These are phyloP conservation scores for Odontamblyopus rebecca DNA, from an alignment of 2,797 vertebrate genomes.

Conservation along the genomic window DNA sequence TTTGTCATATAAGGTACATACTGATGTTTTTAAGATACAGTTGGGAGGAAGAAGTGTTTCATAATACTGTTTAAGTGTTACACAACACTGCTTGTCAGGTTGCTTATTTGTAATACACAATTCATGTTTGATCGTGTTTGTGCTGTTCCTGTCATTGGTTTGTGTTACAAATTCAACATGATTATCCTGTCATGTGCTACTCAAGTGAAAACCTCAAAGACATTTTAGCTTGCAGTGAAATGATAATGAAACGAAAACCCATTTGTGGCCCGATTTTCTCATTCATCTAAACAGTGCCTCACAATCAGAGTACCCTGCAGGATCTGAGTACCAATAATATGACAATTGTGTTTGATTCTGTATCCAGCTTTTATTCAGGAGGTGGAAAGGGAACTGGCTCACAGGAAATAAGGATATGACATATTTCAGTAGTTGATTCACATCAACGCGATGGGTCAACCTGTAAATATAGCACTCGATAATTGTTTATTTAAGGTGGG, in stretches of 20 bases:
- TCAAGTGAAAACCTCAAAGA: slow-evolving; percentile 10
- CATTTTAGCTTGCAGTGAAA: slow-evolving; percentile 27
- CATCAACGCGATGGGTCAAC: slow-evolving; percentile 27
- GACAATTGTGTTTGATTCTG: slow-evolving; percentile 35
- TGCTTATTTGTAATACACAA: not conserved
- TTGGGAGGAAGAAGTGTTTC: no score
- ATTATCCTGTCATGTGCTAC: slow-evolving; percentile 27
- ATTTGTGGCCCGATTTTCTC: slow-evolving; percentile 21
- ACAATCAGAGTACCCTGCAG: slow-evolving; percentile 21
- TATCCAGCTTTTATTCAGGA: slow-evolving; percentile 42
- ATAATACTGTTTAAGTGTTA: no score
- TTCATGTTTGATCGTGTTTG: not conserved
- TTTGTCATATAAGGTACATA: no score
- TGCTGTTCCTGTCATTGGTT: not conserved
- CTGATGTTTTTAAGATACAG: no score
- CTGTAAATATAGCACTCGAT: slow-evolving; percentile 41
- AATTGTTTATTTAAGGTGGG: slow-evolving; percentile 42
- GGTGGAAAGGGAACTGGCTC: slow-evolving; percentile 15
- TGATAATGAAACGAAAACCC: slow-evolving; percentile 18
- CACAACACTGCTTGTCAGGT: no score
- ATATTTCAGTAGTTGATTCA: slow-evolving; percentile 18
- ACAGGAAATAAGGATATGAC: not conserved
- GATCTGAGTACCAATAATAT: slow-evolving; percentile 33
- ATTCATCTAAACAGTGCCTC: not conserved
- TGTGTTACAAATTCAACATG: slow-evolving; percentile 23